phyloP scores from a whole-genome alignment of 1,140 invertebrate species.

The Scylla paramamosain region DNA sequence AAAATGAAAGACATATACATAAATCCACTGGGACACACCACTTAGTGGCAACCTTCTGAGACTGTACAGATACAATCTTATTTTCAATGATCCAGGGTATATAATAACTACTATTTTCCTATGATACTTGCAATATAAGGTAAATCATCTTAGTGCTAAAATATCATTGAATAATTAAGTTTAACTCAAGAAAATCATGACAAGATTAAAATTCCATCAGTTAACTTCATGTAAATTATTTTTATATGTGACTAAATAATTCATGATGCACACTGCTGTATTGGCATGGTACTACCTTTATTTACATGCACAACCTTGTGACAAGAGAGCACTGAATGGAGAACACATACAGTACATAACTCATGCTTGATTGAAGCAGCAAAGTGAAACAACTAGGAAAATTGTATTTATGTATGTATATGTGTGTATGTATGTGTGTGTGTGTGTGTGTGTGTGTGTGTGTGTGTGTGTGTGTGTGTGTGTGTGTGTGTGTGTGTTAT shows the following conservation, averaged over 20 bases:
- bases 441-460: neutral
- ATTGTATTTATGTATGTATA: neutral
- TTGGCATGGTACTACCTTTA: neutral
- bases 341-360: neutral
- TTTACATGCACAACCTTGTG: neutral
- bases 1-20: conserved; percentile 52
- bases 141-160: neutral
- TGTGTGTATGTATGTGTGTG: neutral
- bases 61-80: conserved; percentile 3
- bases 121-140: neutral
- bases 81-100: neutral
- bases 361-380: neutral
- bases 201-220: neutral
- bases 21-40: neutral
- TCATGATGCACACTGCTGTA: neutral
- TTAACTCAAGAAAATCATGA: neutral
- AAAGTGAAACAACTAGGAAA: neutral
- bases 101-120: neutral
- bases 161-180: neutral
- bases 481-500: conserved; percentile 23
- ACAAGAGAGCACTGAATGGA: neutral
- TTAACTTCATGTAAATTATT: neutral
- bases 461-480: neutral
- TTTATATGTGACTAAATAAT: no score
- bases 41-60: conserved; percentile 14